Evolutionary conservation across 2,797 vertebrate genomes (phyloP).

Genomic region (Sebastes baramenuke): DNA sequence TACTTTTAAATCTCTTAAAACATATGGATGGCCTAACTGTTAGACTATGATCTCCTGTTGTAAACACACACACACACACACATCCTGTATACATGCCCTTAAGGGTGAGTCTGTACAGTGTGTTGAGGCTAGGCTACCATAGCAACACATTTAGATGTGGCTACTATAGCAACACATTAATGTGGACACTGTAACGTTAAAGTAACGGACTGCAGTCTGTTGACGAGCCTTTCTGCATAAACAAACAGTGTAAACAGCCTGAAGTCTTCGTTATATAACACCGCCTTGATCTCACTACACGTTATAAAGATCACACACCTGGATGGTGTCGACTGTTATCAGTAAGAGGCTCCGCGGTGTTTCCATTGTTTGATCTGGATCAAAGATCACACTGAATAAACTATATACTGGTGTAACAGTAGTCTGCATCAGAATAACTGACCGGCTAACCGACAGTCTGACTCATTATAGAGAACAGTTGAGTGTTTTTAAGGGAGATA

Average conservation of each 20-base stretch:
- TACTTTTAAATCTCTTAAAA: not conserved
- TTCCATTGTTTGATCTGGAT: not conserved
- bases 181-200: not conserved
- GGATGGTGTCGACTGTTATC: not conserved
- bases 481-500: not conserved
- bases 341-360: not conserved
- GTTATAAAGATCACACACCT: not conserved
- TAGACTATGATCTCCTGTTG: not conserved
- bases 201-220: not conserved
- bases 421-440: not conserved
- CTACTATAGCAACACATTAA: not conserved
- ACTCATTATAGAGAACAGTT: accelerated
- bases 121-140: not conserved
- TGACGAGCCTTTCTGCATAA: not conserved
- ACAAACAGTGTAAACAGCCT: not conserved
- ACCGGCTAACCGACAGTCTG: not conserved
- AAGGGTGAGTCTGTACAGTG: not conserved
- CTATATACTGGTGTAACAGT: too few species aligned
- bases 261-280: not conserved
- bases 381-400: not conserved
- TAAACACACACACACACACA: too few species aligned
- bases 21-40: not conserved
- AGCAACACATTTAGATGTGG: too few species aligned
- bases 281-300: not conserved
- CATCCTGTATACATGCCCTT: not conserved